Conservation (phyloP, 2,888 invertebrate species). For the Atethmia centrago region DNA sequence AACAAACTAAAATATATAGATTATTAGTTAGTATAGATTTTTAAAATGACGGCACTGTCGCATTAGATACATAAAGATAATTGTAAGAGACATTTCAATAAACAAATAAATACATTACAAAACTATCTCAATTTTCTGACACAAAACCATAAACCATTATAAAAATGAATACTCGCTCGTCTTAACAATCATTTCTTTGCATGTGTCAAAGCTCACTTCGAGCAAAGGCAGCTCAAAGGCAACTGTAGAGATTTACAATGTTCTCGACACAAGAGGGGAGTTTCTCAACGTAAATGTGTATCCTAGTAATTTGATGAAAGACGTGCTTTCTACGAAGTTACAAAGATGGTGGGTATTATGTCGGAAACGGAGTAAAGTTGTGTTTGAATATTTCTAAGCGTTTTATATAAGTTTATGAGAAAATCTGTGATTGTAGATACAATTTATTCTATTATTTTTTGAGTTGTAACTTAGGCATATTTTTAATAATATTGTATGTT, state of each 20-base stretch:
- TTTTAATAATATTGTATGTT: too few relatives aligned
- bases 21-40: too few relatives aligned
- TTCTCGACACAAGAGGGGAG: constrained; percentile 26
- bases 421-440: too few relatives aligned
- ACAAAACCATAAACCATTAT: neutral
- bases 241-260: constrained; percentile 5
- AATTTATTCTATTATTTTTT: too few relatives aligned
- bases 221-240: constrained; percentile 19
- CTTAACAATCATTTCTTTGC: constrained; percentile 11
- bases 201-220: constrained; percentile 5
- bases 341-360: neutral
- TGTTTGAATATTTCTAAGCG: neutral
- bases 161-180: neutral
- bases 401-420: neutral
- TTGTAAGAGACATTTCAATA: too few relatives aligned
- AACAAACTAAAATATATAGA: too few relatives aligned
- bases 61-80: too few relatives aligned
- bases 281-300: constrained; percentile 13
- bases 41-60: too few relatives aligned
- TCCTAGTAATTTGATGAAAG: constrained; percentile 16
- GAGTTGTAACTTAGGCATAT: too few relatives aligned
- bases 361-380: constrained; percentile 1
- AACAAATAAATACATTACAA: too few relatives aligned
- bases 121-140: too few relatives aligned
- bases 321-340: neutral